These are phyloP conservation scores for Drosophila prostipennis DNA, from an alignment of 2,888 invertebrate species.

Conservation along the genomic window DNA sequence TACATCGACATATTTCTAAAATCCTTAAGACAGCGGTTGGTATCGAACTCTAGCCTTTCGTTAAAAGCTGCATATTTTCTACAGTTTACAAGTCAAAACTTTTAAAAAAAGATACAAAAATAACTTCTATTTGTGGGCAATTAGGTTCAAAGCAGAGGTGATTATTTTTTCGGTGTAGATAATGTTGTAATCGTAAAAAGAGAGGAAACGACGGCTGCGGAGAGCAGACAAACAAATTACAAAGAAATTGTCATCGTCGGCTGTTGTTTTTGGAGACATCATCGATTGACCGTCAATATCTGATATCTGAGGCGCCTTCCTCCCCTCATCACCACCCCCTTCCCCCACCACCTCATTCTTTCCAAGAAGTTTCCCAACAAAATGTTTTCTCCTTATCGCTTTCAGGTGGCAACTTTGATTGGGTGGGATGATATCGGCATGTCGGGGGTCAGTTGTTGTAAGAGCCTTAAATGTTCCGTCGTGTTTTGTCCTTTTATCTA, in stretches of 20 bases:
- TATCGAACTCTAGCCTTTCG: neutral
- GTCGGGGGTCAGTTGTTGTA: constrained; percentile 17
- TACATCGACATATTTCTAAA: too few relatives aligned
- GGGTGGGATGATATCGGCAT: constrained; percentile 3
- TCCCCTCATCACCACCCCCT: neutral
- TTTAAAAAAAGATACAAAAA: too few relatives aligned
- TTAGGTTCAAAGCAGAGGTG: neutral
- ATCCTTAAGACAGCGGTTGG: neutral
- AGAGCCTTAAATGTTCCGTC: constrained; percentile 30
- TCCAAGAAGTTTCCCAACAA: constrained; percentile 20
- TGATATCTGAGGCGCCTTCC: constrained; percentile 24
- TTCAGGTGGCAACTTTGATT: constrained; percentile 35
- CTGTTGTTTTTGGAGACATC: constrained; percentile 34
- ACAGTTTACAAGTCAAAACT: too few relatives aligned
- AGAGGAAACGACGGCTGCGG: neutral
- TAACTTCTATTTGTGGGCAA: neutral
- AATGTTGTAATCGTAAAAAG: too few relatives aligned
- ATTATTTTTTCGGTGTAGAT: neutral
- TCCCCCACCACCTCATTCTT: too few relatives aligned
- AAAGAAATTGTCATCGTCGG: constrained; percentile 67
- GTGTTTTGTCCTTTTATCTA: constrained; percentile 22
- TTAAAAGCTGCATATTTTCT: neutral
- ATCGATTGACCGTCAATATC: constrained; percentile 52
- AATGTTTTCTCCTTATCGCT: constrained; percentile 41
- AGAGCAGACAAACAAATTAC: constrained; percentile 70